A percentile compares a stretch with the other conserved stretches of the same genome.
phyloP scores from a whole-genome alignment of 30 jellyfish, hydroid and myxozoan species.

The Nemopilema nomurai region DNA sequence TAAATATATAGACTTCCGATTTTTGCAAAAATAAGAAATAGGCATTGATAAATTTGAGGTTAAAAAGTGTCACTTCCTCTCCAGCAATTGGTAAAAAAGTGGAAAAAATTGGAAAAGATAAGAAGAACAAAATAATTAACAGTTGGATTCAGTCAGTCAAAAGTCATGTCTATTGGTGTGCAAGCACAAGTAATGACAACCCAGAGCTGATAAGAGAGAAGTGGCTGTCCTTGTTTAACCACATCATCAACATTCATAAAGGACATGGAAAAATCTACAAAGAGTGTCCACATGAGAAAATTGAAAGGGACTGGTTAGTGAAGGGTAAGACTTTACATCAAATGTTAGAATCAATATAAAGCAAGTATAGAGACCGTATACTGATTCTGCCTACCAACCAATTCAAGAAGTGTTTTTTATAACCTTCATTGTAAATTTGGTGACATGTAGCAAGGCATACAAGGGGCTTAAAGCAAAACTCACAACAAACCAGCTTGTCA shows the following conservation, averaged over 20 bases:
- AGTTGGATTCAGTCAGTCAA: conserved; percentile 23
- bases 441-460: conserved; percentile 29
- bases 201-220: conserved; percentile 20
- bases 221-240: conserved; percentile 46
- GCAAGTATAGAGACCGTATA: background rate
- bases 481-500: conserved; percentile 2
- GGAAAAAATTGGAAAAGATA: no score
- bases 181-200: conserved; percentile 30
- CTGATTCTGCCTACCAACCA: background rate
- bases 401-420: background rate
- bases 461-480: conserved; percentile 7
- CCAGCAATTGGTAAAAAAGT: no score
- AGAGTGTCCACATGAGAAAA: conserved; percentile 13
- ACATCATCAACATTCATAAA: conserved; percentile 19
- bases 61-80: no score
- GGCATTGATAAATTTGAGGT: no score
- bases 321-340: no score
- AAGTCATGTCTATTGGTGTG: conserved; percentile 56
- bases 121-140: no score
- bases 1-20: no score
- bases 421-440: no score
- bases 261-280: conserved; percentile 2
- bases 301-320: conserved; percentile 30
- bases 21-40: no score
- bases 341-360: background rate